Evolutionary conservation across 2,888 invertebrate species (phyloP).

Genomic region (Amblyjoppa fuscipennis): DNA sequence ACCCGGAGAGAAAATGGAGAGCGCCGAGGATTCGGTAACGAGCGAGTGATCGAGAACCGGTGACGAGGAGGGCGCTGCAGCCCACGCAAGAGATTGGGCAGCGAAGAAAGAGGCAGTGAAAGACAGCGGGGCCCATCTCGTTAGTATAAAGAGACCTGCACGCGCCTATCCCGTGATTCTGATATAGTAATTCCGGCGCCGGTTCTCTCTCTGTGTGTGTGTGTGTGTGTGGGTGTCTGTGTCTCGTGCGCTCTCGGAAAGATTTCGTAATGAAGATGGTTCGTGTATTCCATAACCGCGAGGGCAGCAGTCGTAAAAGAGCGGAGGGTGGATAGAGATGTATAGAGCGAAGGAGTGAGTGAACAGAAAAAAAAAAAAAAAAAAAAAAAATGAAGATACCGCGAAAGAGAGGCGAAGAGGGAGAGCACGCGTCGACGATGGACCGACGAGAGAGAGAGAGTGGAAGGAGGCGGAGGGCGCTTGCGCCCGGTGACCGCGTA

Average conservation of each 20-base stretch:
- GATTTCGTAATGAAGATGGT: conserved; percentile 21
- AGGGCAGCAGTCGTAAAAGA: not conserved
- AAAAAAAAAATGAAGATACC: not conserved
- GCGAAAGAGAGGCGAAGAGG: conserved; percentile 14
- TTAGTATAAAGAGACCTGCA: conserved; percentile 46
- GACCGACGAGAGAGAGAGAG: not conserved
- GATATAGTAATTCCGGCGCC: not conserved
- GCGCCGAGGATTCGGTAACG: conserved; percentile 10
- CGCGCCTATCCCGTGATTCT: not conserved
- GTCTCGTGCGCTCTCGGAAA: conserved; percentile 1
- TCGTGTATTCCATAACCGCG: conserved; percentile 26
- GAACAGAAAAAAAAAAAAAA: not conserved
- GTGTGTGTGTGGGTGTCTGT: not conserved
- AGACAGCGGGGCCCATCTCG: conserved; percentile 25
- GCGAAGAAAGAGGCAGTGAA: not conserved
- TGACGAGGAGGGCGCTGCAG: not conserved
- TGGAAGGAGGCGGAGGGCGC: conserved; percentile 69
- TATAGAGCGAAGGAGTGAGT: not conserved
- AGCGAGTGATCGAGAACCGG: conserved; percentile 9
- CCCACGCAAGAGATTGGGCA: conserved; percentile 32
- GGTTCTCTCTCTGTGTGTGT: not conserved
- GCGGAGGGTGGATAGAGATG: not conserved
- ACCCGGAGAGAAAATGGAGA: not conserved
- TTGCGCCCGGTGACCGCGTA: conserved; percentile 75
- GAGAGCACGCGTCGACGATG: conserved; percentile 6